Conservation (phyloP, 64 coral and sea anemone species). For the Trachythela sp. region DNA sequence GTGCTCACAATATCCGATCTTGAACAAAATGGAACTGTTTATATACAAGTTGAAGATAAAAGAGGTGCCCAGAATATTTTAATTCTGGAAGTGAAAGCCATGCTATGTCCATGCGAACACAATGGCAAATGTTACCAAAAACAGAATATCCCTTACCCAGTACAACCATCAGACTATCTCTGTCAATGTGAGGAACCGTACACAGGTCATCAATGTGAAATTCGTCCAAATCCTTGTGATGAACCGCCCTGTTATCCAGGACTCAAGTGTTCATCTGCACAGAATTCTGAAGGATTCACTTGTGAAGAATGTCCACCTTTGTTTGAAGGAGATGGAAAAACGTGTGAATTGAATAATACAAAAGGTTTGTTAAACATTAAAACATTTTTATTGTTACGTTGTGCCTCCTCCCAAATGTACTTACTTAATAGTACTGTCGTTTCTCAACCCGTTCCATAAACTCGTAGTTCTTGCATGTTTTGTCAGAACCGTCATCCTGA, state of each 20-base stretch:
- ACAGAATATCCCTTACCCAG: not conserved
- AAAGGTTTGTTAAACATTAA: not conserved
- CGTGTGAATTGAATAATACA: not conserved
- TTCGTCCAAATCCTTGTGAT: not conserved
- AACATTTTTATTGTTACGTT: too few relatives aligned
- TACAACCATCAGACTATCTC: not conserved
- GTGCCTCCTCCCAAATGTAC: too few relatives aligned
- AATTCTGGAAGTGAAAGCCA: not conserved
- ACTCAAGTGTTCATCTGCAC: not conserved
- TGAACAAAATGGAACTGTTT: not conserved
- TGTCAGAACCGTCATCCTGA: too few relatives aligned
- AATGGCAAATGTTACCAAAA: not conserved
- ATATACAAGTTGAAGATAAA: not conserved
- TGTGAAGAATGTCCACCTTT: not conserved
- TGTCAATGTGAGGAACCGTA: not conserved
- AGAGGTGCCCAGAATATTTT: not conserved
- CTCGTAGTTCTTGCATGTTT: too few relatives aligned
- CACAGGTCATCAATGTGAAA: not conserved
- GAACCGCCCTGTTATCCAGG: not conserved
- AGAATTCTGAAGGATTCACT: not conserved
- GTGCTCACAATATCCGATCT: not conserved
- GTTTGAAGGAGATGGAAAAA: constrained; percentile 14
- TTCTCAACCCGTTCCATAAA: too few relatives aligned
- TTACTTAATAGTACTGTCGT: too few relatives aligned
- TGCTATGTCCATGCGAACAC: not conserved